Evolutionary conservation across 2,797 vertebrate genomes (phyloP).

Genomic region (Poecile montanus): DNA sequence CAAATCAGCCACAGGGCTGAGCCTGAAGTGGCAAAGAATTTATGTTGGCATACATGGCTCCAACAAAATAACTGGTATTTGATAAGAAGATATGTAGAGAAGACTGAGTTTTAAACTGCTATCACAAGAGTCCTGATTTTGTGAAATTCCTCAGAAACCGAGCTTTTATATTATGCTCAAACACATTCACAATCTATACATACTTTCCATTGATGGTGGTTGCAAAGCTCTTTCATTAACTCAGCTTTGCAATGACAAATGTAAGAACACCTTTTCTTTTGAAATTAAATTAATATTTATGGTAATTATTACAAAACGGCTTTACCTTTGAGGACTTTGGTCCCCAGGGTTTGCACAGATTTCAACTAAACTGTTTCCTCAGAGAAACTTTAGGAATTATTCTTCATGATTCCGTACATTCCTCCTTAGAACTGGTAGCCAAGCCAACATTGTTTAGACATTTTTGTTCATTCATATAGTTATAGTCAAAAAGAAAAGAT

Average conservation of each 20-base stretch:
- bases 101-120: background rate
- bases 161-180: background rate
- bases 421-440: background rate
- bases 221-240: slow-evolving; percentile 2
- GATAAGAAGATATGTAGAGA: background rate
- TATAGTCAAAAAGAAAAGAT: background rate
- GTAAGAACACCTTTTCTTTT: background rate
- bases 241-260: background rate
- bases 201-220: background rate
- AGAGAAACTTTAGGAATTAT: background rate
- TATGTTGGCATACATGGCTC: background rate
- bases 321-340: background rate
- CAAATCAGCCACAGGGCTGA: background rate
- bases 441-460: background rate
- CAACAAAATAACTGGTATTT: background rate
- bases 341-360: background rate
- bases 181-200: background rate
- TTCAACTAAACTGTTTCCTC: background rate
- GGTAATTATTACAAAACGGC: background rate
- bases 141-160: background rate
- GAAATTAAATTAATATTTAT: slow-evolving; percentile 1
- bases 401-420: background rate
- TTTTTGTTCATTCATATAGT: background rate
- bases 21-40: background rate
- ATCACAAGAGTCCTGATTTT: background rate